Evolutionary conservation across 2,888 invertebrate genomes (phyloP).

Genomic region (Phrixothrix hirtus): DNA sequence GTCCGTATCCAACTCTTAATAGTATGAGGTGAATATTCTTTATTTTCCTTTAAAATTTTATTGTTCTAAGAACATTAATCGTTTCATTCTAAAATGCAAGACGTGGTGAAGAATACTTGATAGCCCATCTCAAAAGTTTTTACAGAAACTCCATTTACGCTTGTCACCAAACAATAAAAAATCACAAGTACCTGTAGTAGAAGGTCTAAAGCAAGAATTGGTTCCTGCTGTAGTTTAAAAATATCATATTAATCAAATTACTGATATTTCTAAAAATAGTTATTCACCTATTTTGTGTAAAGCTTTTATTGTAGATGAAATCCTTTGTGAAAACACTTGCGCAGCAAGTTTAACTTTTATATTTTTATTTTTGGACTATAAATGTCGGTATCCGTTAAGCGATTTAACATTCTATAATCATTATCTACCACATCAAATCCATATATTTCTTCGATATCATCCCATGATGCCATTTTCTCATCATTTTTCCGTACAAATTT

Average conservation of each 20-base stretch:
- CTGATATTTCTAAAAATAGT: neutral
- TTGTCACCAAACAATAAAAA: too few relatives aligned
- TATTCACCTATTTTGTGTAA: neutral
- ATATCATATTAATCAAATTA: neutral
- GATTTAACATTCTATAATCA: neutral
- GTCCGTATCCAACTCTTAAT: conserved; percentile 1
- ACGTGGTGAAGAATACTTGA: too few relatives aligned
- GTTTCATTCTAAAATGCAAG: conserved; percentile 20
- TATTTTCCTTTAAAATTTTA: conserved; percentile 13
- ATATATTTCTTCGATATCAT: neutral
- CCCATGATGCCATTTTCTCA: neutral
- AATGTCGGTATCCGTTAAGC: conserved; percentile 4
- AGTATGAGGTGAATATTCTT: neutral
- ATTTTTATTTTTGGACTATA: conserved; percentile 5
- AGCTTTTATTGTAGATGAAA: conserved; percentile 5
- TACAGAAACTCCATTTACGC: too few relatives aligned
- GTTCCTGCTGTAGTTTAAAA: too few relatives aligned
- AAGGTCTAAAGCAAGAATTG: too few relatives aligned
- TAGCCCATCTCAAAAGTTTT: too few relatives aligned
- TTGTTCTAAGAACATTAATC: conserved; percentile 16
- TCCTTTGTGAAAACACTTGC: conserved; percentile 6
- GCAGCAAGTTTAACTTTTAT: conserved; percentile 14
- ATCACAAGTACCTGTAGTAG: too few relatives aligned
- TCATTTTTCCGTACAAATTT: neutral
- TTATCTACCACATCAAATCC: neutral